These are phyloP conservation scores for Crotophaga sulcirostris DNA, from an alignment of 2,113 vertebrate species.

Conservation along the genomic window DNA sequence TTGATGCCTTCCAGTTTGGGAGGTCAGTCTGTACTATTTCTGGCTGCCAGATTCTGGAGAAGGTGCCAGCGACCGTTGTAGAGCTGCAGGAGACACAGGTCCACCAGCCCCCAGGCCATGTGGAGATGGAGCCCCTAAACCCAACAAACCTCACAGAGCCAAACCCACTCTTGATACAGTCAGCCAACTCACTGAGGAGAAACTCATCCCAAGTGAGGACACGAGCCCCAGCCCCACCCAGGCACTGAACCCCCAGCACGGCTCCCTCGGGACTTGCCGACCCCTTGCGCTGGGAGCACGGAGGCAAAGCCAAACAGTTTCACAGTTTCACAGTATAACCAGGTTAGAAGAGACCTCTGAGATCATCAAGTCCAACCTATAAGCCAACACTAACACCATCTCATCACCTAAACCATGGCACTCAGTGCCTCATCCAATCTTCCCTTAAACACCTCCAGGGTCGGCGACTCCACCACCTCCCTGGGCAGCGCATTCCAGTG, in stretches of 20 bases:
- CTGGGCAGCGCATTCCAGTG: too few species aligned
- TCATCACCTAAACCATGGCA: too few species aligned
- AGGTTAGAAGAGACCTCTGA: too few species aligned
- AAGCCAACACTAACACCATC: too few species aligned
- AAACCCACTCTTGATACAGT: background rate
- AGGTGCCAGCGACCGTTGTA: rapidly evolving
- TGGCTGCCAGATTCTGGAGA: background rate
- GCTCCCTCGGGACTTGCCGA: background rate
- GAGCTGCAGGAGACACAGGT: background rate
- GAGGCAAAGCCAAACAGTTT: too few species aligned
- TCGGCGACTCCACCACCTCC: too few species aligned
- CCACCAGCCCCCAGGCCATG: rapidly evolving
- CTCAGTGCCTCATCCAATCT: too few species aligned
- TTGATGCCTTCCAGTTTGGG: background rate
- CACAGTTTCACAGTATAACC: too few species aligned
- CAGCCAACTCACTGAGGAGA: background rate
- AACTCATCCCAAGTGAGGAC: background rate
- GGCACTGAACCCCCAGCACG: background rate
- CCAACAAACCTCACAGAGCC: background rate
- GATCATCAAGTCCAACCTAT: too few species aligned
- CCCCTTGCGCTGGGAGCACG: rapidly evolving
- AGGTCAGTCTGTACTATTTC: background rate
- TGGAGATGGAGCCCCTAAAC: background rate
- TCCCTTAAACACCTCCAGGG: too few species aligned
- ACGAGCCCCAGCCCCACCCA: background rate